Conservation (phyloP, 2,113 vertebrate species). For the Motacilla tschutschensis region DNA sequence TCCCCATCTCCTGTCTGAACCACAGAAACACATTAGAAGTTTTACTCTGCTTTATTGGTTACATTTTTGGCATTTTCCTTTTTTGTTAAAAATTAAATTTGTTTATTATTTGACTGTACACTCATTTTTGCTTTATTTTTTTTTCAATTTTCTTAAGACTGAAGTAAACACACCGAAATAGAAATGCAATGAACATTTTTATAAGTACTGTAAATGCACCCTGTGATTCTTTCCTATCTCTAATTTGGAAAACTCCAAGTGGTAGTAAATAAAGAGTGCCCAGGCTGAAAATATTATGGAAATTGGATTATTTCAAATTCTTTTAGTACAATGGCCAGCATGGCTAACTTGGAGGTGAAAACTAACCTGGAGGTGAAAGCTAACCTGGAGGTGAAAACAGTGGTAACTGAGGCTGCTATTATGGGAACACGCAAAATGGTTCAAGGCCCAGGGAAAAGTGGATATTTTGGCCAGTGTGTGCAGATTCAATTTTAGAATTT, state of each 20-base stretch:
- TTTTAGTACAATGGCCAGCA: background rate
- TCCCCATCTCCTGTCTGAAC: background rate
- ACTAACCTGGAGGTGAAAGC: background rate
- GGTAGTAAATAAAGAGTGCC: background rate
- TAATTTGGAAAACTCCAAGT: conserved; percentile 2
- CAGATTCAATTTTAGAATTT: background rate
- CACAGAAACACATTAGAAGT: background rate
- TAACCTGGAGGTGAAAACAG: background rate
- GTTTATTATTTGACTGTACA: background rate
- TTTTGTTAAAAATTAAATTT: background rate
- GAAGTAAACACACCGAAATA: background rate
- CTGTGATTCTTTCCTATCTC: background rate
- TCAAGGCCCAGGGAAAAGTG: background rate
- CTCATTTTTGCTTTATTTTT: background rate
- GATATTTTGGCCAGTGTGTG: background rate
- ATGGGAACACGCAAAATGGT: background rate
- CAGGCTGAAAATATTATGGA: background rate
- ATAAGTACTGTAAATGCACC: background rate
- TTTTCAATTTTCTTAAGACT: background rate
- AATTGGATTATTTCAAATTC: background rate
- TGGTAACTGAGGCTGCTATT: background rate
- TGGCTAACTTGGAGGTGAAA: background rate
- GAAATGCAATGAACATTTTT: background rate
- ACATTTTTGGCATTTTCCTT: background rate
- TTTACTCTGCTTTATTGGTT: background rate